Evolutionary conservation across 2,113 vertebrate genomes (phyloP), one percentile per base, ranked within the genome.

Genomic region (Beaufortia kweichowensis): DNA sequence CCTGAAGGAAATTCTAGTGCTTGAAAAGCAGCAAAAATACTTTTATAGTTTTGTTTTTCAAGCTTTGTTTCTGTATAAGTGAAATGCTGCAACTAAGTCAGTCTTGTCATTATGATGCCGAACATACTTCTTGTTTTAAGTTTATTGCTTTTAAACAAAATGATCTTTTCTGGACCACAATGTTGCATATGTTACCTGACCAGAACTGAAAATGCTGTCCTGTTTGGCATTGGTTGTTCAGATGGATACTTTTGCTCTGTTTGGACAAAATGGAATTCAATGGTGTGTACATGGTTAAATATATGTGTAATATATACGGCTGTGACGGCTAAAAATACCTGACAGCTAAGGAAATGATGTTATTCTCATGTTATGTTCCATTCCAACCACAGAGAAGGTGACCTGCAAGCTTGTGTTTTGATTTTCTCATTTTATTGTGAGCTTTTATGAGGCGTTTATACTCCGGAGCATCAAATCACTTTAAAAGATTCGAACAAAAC

Each of bases 31-130:
- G 23, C 8, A 66, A 28, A 67, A 24, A 24, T 46, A 28, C 19
- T 66, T 7, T 29, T 48, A 19, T 11, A 4, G 64, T 66, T 66
- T 43, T 66, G 15, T 15, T 67, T 48, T 67, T 67, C 15, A 29
- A 39, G 24, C 24, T 66, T 48, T 66, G 65, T 9, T 50, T 29
- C 26, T 21, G 26, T 6, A 2, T 31, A 50, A 67, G 50, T 67
- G 43, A 67, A 48, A 17, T 6, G 15, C 64, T 23, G 29, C 10
- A 46, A 14, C 14, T 12, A 15, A 14, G 41, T 15, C 2, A 3
- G 19, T 10, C 1, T 39, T 39, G 8, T 39, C 8, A 26, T 50
- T 19, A 14, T 31, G 5, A 53, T 41, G 14, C 4, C 3, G 6
- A 26, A 6, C 12, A 50, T 26, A 17, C 3, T 3, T 15, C 63